Percentiles rank a stretch among this genome's conserved stretches.
Conservation (phyloP, 2,797 vertebrate species). For the Leucoraja ocellata region DNA sequence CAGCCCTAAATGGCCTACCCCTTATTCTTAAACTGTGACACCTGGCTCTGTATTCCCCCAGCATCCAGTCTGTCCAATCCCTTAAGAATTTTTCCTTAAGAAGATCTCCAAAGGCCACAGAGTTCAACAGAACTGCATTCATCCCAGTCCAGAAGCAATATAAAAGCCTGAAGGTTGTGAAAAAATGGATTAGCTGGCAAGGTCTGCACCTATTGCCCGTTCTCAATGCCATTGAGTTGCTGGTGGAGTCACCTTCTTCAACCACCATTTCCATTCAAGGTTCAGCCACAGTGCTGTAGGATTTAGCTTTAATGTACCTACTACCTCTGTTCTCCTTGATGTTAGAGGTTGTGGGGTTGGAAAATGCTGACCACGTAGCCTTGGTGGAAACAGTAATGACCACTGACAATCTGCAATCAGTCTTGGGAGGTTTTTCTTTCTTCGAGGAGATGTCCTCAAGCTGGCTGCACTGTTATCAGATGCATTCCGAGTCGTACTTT, state of each 20-base stretch:
- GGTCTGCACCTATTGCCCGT: neutral
- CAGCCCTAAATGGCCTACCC: too few species aligned
- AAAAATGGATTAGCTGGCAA: neutral
- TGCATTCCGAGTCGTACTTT: neutral
- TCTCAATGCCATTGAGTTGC: neutral
- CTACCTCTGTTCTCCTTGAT: neutral
- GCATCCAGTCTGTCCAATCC: too few species aligned
- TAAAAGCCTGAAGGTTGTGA: neutral
- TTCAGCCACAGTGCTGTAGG: neutral
- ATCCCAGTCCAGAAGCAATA: neutral
- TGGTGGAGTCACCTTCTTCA: neutral
- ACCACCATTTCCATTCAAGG: neutral
- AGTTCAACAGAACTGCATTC: neutral
- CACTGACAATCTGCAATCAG: neutral
- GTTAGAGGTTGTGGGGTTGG: neutral
- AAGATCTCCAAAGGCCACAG: too few species aligned
- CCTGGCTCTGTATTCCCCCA: too few species aligned
- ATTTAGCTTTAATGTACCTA: neutral
- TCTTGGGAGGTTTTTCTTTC: neutral
- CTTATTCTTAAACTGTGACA: too few species aligned
- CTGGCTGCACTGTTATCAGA: neutral
- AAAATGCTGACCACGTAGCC: neutral
- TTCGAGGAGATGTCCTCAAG: neutral
- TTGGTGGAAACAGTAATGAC: neutral
- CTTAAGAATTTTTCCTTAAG: too few species aligned